These are phyloP conservation scores for Myripristis murdjan DNA, from an alignment of 2,797 vertebrate genomes.

Conservation along the genomic window DNA sequence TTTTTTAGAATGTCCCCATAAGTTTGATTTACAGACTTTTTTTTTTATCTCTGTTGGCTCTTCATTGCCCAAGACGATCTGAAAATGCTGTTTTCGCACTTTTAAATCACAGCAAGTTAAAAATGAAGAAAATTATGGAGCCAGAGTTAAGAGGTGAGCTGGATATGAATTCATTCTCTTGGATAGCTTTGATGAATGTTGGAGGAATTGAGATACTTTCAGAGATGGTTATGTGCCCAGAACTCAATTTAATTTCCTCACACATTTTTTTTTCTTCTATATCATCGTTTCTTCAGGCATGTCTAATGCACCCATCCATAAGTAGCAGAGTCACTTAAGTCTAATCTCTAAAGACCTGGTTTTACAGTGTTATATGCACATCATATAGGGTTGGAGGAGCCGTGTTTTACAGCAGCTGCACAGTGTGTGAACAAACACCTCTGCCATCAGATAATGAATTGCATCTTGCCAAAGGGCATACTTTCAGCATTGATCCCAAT, in stretches of 20 bases:
- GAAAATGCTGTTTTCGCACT: slow-evolving; percentile 55
- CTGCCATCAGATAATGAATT: slow-evolving; percentile 1
- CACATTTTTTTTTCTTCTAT: slow-evolving; percentile 35
- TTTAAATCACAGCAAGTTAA: slow-evolving; percentile 43
- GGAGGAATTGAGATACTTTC: slow-evolving; percentile 32
- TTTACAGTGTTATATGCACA: not conserved
- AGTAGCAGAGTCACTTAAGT: slow-evolving; percentile 38
- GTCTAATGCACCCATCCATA: slow-evolving; percentile 55
- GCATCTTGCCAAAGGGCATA: slow-evolving; percentile 24
- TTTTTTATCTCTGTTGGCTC: slow-evolving; percentile 29
- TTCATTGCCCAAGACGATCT: slow-evolving; percentile 21
- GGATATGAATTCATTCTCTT: slow-evolving; percentile 50
- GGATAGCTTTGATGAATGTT: slow-evolving; percentile 62
- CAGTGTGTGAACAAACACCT: not conserved
- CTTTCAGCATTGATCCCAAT: slow-evolving; percentile 8
- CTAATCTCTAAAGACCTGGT: not conserved
- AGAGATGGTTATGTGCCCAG: slow-evolving; percentile 49
- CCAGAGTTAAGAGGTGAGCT: slow-evolving; percentile 11
- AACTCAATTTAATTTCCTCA: slow-evolving; percentile 58
- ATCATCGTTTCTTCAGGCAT: slow-evolving; percentile 59
- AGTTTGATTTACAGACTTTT: slow-evolving; percentile 18
- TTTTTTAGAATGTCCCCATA: slow-evolving; percentile 40
- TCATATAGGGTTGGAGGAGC: not conserved
- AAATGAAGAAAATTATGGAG: slow-evolving; percentile 40
- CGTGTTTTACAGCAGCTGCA: not conserved